Evolutionary conservation across 2,888 invertebrate genomes (phyloP), one percentile per base, ranked within the genome.

Genomic region (Microctonus aethiopoides): DNA sequence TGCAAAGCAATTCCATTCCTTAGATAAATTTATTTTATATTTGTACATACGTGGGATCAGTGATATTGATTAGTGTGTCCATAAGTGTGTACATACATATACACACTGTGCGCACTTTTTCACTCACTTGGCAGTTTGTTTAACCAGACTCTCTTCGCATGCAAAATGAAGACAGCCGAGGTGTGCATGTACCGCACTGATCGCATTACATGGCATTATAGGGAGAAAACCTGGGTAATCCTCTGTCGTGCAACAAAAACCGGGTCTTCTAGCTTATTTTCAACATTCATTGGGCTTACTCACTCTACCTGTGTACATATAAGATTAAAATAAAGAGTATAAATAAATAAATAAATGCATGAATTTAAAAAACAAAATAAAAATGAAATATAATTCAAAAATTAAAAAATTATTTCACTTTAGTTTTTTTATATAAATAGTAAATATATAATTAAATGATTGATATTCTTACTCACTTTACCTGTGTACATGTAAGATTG

Each of bases 171-270:
- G 56, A 66, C 61, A 76, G 75, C 70, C 68, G 67, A 71, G 36
- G 68, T 70, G 72, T 75, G 73, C 70, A 70, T 75, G 76, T 74
- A 70, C 68, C 77, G 74, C 79, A 76, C 80, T 85, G 86, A 86
- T 86, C 86, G 84, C 82, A 86, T 86, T 86, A 86, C 84, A 81
- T 71, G 79, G 85, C 75, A 85, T 86, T 86, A 85, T 81, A 78
- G 82, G 76, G 41, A 66, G 54, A 67, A 54, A 70, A 64, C 70
- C 79, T n/a, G 79, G 79, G 77, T 84, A 84, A 85, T 84, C 83
- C 80, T 79, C 79, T 81, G 78, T 77, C 56, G 59, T 39, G 62
- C 62, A 70, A 67, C 52, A 61, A 64, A 66, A 69, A n/a, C 67
- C 70, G 66, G 69, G 68, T 68, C 60, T 70, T 22, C 52, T 52